phyloP scores from a whole-genome alignment of 2,888 invertebrate genomes.

The Aphodius granarius region DNA sequence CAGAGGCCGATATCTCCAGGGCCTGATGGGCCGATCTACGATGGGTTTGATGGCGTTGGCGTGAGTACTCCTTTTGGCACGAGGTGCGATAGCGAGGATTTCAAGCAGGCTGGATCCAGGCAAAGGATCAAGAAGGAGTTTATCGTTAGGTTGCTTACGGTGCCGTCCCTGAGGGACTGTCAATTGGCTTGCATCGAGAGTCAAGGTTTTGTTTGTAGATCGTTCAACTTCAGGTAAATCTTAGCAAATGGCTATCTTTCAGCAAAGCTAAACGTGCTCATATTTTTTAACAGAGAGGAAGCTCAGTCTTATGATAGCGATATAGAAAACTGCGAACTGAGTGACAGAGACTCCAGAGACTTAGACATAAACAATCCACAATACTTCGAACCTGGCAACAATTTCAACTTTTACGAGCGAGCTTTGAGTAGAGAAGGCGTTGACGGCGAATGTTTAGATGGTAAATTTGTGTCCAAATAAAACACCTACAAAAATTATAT shows the following conservation, averaged over 20 bases:
- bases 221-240: slow-evolving; percentile 79
- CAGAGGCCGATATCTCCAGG: slow-evolving; percentile 47
- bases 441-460: slow-evolving; percentile 81
- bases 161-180: slow-evolving; percentile 76
- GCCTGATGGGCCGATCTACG: slow-evolving; percentile 52
- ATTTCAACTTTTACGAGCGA: slow-evolving; percentile 84
- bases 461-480: slow-evolving; percentile 54
- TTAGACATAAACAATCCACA: slow-evolving; percentile 83
- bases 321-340: slow-evolving; percentile 86
- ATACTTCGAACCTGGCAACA: slow-evolving; percentile 78
- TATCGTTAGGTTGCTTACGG: slow-evolving; percentile 72
- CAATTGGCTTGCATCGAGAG: slow-evolving; percentile 83
- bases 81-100: slow-evolving; percentile 79
- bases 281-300: slow-evolving; percentile 31
- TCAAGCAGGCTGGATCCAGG: slow-evolving; percentile 77
- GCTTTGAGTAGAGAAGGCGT: slow-evolving; percentile 70
- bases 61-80: slow-evolving; percentile 55
- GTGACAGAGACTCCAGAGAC: slow-evolving; percentile 82
- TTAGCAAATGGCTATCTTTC: not conserved
- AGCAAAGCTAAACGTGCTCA: not conserved
- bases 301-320: slow-evolving; percentile 60
- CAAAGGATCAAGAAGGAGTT: slow-evolving; percentile 79
- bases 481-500: not conserved
- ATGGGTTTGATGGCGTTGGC: slow-evolving; percentile 46
- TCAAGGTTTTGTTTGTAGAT: slow-evolving; percentile 80